Percentiles rank a stretch among this genome's conserved stretches.
Evolutionary conservation across 1,140 invertebrate genomes (phyloP).

Genomic region (Zaprionus tsacasi): DNA sequence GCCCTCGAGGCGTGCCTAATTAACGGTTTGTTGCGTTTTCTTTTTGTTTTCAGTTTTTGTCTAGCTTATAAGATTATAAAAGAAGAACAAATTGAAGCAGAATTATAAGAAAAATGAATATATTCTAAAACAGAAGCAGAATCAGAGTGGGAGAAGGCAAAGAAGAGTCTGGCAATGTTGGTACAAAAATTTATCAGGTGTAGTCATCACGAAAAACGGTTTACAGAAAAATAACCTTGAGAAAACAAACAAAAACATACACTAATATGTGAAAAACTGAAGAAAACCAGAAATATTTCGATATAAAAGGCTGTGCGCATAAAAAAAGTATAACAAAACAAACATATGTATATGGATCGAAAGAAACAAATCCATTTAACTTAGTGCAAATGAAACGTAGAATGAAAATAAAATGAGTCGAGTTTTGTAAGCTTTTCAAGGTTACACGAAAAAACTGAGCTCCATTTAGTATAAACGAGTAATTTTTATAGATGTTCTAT

Average conservation of each 20-base stretch:
- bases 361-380: constrained; percentile 25
- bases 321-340: constrained; percentile 37
- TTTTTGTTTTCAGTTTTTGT: constrained; percentile 17
- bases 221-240: constrained; percentile 39
- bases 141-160: constrained; percentile 8
- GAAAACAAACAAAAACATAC: constrained; percentile 20
- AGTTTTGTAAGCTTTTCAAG: constrained; percentile 3
- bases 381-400: constrained; percentile 35
- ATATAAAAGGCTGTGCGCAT: constrained; percentile 76
- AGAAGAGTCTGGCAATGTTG: constrained; percentile 62
- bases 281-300: constrained; percentile 54
- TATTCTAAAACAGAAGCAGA: constrained; percentile 29
- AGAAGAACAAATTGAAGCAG: constrained; percentile 12
- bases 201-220: constrained; percentile 53
- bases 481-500: constrained; percentile 22
- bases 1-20: constrained; percentile 21
- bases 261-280: constrained; percentile 10
- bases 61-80: constrained; percentile 31
- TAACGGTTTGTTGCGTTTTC: constrained; percentile 15
- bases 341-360: constrained; percentile 43
- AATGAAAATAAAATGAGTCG: background rate
- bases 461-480: background rate
- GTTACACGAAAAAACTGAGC: background rate
- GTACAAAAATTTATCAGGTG: constrained; percentile 80
- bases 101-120: constrained; percentile 46